These are phyloP conservation scores for Gisinianus flammeolus DNA, from an alignment of 2,888 invertebrate genomes.

Conservation along the genomic window DNA sequence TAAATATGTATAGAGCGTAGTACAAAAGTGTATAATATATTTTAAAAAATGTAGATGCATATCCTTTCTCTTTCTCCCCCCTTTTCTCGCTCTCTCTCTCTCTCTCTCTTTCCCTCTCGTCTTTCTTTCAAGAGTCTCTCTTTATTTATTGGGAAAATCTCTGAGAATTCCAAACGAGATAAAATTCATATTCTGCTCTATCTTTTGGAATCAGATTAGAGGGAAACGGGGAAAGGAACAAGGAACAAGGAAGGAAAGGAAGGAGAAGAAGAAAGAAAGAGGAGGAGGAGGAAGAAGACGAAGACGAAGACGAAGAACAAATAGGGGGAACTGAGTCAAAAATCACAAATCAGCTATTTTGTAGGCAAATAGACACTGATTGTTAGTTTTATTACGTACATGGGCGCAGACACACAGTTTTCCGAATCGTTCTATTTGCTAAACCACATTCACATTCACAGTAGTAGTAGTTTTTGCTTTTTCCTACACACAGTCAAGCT, in stretches of 20 bases:
- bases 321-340: slow-evolving; percentile 5
- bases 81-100: no score
- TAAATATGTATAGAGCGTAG: background rate
- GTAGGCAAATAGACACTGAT: slow-evolving; percentile 13
- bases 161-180: background rate
- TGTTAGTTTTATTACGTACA: background rate
- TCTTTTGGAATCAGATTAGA: slow-evolving; percentile 32
- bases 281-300: no score
- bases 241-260: slow-evolving; percentile 39
- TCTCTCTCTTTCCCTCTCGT: no score
- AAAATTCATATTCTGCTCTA: slow-evolving; percentile 4
- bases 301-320: background rate
- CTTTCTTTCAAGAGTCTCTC: no score
- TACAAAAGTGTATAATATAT: background rate
- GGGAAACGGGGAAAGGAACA: slow-evolving; percentile 21
- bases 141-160: slow-evolving; percentile 23
- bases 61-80: background rate
- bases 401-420: no score
- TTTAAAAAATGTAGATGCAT: background rate
- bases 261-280: slow-evolving; percentile 9
- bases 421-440: background rate
- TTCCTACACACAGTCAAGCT: background rate
- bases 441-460: background rate
- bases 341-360: slow-evolving; percentile 16
- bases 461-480: background rate